A percentile compares a stretch with the other conserved stretches of the same genome.
phyloP scores from a whole-genome alignment of 2,113 vertebrate species.

The Desmodus rotundus region DNA sequence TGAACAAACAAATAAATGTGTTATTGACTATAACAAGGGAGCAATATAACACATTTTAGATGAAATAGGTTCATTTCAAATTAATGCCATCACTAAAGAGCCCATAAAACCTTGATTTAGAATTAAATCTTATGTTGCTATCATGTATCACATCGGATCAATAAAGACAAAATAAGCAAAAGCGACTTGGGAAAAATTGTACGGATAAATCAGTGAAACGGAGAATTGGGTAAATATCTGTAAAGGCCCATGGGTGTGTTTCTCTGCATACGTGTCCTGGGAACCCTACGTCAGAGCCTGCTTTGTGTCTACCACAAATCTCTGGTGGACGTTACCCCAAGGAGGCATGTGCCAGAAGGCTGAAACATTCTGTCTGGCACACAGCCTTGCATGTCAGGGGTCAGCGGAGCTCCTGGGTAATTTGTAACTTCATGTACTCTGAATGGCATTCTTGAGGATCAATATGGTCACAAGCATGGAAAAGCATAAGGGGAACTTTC shows the following conservation, averaged over 20 bases:
- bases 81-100: slow-evolving; percentile 9
- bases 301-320: background rate
- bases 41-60: background rate
- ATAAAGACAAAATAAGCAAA: background rate
- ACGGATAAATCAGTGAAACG: slow-evolving; percentile 1
- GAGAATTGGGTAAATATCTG: background rate
- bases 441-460: background rate
- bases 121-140: slow-evolving; percentile 25
- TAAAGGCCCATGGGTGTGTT: background rate
- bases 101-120: slow-evolving; percentile 33
- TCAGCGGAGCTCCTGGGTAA: background rate
- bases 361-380: background rate
- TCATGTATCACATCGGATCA: background rate
- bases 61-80: slow-evolving; percentile 5
- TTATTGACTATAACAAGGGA: background rate
- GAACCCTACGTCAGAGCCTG: background rate
- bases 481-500: background rate
- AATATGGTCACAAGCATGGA: background rate
- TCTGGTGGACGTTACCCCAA: background rate
- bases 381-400: background rate
- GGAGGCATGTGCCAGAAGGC: background rate
- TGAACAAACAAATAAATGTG: slow-evolving; percentile 36
- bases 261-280: background rate
- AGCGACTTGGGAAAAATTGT: background rate
- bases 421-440: background rate